Base-by-base conservation (phyloP, 2,113 vertebrate genomes). In the Collichthys lucidus region DNA sequence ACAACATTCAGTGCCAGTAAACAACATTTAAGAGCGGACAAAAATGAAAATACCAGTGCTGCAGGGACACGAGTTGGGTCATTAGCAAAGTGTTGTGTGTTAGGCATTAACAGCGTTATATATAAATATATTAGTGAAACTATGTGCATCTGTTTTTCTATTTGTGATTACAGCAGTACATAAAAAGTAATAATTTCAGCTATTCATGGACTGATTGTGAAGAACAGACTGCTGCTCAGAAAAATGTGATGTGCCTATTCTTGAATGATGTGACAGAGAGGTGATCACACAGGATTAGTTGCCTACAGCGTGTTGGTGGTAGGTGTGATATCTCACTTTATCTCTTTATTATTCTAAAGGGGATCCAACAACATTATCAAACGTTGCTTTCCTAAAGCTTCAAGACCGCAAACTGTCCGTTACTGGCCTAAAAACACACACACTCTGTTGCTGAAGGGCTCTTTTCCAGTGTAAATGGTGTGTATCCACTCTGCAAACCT, bases 21-120 rank as follows among this genome's bases (percentile, higher is more conserved):
- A 86, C 79, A 88, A 74, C 81, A 83, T 88, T 91, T 67, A 74
- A 85, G 77, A 72, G 35, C 52, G n/a, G 46, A n/a, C 15, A 47
- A 40, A 40, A 66, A 35, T 56, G 20, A 49, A 74, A 84, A 80
- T 10, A 42, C 44, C 71, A 3, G 19, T 40, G 67, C n/a, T 17
- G 19, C n/a, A 74, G 57, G 46, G 57, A 46, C 20, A 3, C 7
- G 24, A 60, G 29, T 22, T 57, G 16, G 56, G 55, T 72, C 65
- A 73, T 70, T 71, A 77, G 19, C 40, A 69, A 65, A 47, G 44
- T 19, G 12, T 46, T 50, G 72, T 50, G 17, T 63, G 42, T 29
- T 6, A 35, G 63, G 50, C 40, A 86, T 67, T 55, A 35, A 26
- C 63, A 53, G n/a, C 11, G 61, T 50, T 20, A 70, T 3, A 59